Evolutionary conservation across 2,888 invertebrate species (phyloP), one percentile per base, ranked within the genome.

Genomic region (Diloba caeruleocephala): DNA sequence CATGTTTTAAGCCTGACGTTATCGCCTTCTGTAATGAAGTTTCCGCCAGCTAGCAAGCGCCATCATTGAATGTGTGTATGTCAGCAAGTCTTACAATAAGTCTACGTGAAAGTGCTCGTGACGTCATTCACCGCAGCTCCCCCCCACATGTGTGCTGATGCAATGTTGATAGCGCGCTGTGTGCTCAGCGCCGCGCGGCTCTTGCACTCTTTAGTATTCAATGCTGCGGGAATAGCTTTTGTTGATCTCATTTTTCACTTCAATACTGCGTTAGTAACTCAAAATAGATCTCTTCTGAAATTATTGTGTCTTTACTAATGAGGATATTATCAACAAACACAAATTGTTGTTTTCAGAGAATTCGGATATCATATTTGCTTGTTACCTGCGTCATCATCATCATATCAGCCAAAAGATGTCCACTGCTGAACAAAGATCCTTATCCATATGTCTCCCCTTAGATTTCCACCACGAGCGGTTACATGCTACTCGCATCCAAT

Each of bases 81-180:
- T 29, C 21, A 34, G 21, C 13, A 15, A 13, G 34, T 3, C 31
- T 13, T 19, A 26, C 33, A 28, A 39, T 15, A 5, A 13, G 43
- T 9, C 33, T 15, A n/a, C 13, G 23, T 45, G 36, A 52, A 31
- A 31, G 29, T 13, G 21, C n/a, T 1, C 12, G 36, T 14, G 13
- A 15, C 34, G 21, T 21, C 21, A 34, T 34, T 34, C 50, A 7
- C n/a, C 21, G 31, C 36, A 21, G 13, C 21, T 1, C 17, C 19
- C 57, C 21, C 34, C 13, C 46, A 32, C 56, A 21, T 51, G 72
- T 72, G 61, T 68, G 63, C 63, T 74, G 73, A 74, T 73, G 73
- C 52, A 73, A 73, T 74, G 74, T 66, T 66, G 73, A 73, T 74
- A 74, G 63, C 46, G 43, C 25, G 25, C 43, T 67, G 71, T 70